A percentile compares a stretch with the other conserved stretches of the same genome.
These are phyloP conservation scores for Copidosoma floridanum DNA, from an alignment of 1,140 invertebrate genomes.

Conservation along the genomic window DNA sequence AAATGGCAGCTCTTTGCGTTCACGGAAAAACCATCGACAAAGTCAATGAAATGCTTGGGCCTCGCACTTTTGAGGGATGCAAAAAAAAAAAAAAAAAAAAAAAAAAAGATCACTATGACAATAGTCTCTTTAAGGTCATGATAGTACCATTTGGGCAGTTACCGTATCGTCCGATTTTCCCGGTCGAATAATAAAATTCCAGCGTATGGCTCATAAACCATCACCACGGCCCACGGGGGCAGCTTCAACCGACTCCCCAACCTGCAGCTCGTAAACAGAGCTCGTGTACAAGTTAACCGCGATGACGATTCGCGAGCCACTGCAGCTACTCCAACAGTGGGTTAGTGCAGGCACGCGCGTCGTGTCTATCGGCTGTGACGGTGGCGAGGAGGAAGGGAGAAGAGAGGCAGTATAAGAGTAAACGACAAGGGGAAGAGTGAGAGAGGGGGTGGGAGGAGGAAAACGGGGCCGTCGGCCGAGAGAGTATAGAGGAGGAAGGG, in stretches of 20 bases:
- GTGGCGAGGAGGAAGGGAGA: neutral
- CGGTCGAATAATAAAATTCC: too few species aligned
- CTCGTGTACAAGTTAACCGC: neutral
- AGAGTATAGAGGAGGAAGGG: constrained; percentile 36
- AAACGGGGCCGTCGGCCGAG: neutral
- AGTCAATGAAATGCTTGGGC: too few species aligned
- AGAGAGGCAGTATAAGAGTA: constrained; percentile 11
- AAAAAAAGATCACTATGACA: too few species aligned
- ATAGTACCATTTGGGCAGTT: too few species aligned
- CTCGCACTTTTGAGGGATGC: too few species aligned
- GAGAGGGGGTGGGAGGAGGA: neutral
- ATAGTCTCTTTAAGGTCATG: too few species aligned
- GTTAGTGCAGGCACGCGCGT: constrained; percentile 37
- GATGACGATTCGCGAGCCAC: neutral
- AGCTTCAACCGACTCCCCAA: neutral
- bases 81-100: too few species aligned
- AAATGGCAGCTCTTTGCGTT: constrained; percentile 2
- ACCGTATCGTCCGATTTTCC: too few species aligned
- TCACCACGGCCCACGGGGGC: neutral
- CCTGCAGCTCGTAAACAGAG: neutral
- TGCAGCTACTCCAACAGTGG: constrained; percentile 37
- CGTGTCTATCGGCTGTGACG: constrained; percentile 22
- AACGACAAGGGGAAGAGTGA: constrained; percentile 18
- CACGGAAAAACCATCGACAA: too few species aligned
- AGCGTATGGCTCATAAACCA: too few species aligned